Evolutionary conservation across 2,797 vertebrate genomes (phyloP), one percentile per base, ranked within the genome.

Genomic region (Megaceryle alcyon): DNA sequence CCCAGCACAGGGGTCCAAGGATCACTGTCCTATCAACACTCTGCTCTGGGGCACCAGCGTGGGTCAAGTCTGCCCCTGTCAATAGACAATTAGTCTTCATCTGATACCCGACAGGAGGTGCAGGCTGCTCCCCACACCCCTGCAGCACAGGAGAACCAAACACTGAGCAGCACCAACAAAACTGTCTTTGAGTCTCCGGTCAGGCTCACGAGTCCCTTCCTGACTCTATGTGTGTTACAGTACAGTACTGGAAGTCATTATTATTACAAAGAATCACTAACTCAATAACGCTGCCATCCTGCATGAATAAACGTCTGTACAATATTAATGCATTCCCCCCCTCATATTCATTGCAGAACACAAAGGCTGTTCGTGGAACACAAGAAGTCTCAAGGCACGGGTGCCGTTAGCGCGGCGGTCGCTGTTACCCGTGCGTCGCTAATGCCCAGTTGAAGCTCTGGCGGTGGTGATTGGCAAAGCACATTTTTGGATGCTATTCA

Each of bases 191-290:
- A 84, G 31, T 12, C 79, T 79, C n/a, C 51, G 68, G 6, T 23
- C 7, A 39, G 41, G 28, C 46, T 79, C 25, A 0, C 0, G 0
- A 77, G 56, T 20, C 90, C 86, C 71, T 85, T 88, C 92, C 88
- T 26, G 16, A 14, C 64, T 78, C 72, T 0, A 0, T 23, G 77
- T n/a, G 6, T 87, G 89, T 48, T 29, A 12, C 84, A 57, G n/a
- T 61, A 8, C 31, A 65, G 57, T 29, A 1, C 66, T 81, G 79
- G 61, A 86, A 96, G 79, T 90, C 78, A 65, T 82, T 88, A 65
- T 63, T 88, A 48, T 61, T 54, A 71, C 61, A 91, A 91, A 95
- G 86, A 94, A 87, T 64, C 82, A 16, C 82, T 92, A 93, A 93
- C 85, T 95, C 88, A 94, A 46, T 94, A 87, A 93, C 0, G 4